Base-by-base conservation (phyloP, 2,888 invertebrate species). In the Scelioninae gen. 1 region DNA sequence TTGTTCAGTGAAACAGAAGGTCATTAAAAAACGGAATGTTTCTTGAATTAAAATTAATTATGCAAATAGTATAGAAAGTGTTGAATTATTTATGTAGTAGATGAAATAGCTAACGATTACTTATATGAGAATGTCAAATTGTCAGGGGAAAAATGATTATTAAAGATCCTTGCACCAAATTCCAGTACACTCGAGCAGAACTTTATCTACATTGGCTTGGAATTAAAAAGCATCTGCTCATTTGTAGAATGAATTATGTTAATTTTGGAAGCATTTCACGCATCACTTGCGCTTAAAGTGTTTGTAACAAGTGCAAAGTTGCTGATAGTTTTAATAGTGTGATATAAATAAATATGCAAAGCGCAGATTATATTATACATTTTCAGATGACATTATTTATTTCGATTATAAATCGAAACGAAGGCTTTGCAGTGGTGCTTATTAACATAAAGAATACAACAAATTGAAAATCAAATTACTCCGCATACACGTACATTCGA, bases 211-310 rank as follows among this genome's bases (percentile, higher is more conserved):
- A 43, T 43, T 11, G 43, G n/a, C 11, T 43, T 11, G 11, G 43
- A 43, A 43, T 43, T 43, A 43, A 43, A 43, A 43, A 43, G 5
- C 5, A n/a, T 43, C n/a, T 43, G n/a, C n/a, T n/a, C 38, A 65
- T 29, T 51, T 40, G 13, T 16, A n/a, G 29, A 53, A 65, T 49
- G 40, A 38, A 51, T 65, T 40, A 51, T 51, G 31, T 49, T 51
- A 40, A 65, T 65, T 65, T 51, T 38, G 8, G 34, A 38, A 51
- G 51, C 47, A 53, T 51, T 65, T 65, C 51, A 65, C 51, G 49
- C 65, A 10, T 65, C 51, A 38, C 11, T 51, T 43, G 29, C 60
- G 60, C 38, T 43, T 29, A 43, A 60, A 45, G 23, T 40, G 45
- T 43, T 43, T 45, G 45, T 32, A 60, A 45, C 60, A 43, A 60